phyloP scores from a whole-genome alignment of 37 sponge, comb jelly and placozoan genomes.

The Oopsacas minuta region DNA sequence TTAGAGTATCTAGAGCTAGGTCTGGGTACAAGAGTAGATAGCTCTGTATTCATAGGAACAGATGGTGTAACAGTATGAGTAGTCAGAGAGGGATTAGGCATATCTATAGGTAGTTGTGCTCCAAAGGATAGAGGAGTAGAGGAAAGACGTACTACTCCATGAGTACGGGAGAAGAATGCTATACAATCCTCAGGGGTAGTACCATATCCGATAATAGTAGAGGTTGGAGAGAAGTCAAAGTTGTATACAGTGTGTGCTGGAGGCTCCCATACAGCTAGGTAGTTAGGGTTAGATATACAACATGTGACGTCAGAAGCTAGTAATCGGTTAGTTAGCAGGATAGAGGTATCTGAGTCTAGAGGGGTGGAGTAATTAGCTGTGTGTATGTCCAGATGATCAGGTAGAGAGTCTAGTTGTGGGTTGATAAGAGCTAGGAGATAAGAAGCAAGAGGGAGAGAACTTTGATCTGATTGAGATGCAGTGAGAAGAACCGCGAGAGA shows the following conservation, averaged over 20 bases:
- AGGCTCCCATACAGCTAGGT: neutral
- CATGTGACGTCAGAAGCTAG: neutral
- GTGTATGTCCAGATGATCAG: neutral
- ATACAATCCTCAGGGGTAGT: neutral
- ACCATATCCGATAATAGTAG: neutral
- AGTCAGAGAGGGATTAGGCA: neutral
- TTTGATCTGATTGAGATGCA: neutral
- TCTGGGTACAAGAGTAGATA: neutral
- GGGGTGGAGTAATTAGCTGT: neutral
- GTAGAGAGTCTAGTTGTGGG: neutral
- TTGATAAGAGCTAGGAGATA: neutral
- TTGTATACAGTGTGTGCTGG: neutral
- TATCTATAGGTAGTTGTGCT: neutral
- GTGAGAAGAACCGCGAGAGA: conserved; percentile 12
- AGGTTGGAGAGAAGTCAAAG: neutral
- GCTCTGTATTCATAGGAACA: neutral
- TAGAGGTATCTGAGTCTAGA: neutral
- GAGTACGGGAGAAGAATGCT: conserved; percentile 30
- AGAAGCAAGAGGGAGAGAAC: neutral
- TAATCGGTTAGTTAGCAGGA: neutral
- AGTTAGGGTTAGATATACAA: neutral
- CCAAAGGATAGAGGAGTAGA: neutral
- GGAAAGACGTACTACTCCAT: conserved; percentile 33
- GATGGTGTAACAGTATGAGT: neutral
- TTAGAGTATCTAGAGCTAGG: neutral